These are phyloP conservation scores for Dexiosoma caninum DNA, from an alignment of 2,888 invertebrate genomes.

Conservation along the genomic window DNA sequence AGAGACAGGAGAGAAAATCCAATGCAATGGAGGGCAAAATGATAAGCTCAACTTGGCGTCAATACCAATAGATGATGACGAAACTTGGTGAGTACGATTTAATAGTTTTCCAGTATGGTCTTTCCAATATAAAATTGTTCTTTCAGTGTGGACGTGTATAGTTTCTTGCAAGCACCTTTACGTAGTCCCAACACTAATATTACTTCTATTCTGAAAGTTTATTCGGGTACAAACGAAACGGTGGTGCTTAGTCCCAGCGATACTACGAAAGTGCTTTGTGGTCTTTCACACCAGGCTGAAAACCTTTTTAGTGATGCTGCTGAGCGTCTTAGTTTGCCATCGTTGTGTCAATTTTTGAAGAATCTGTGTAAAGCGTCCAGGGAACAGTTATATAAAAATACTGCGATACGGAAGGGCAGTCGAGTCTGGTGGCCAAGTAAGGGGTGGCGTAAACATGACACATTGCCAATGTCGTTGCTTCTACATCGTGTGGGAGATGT, in stretches of 20 bases:
- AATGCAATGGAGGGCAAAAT: constrained; percentile 77
- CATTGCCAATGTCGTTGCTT: constrained; percentile 81
- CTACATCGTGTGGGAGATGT: constrained; percentile 92
- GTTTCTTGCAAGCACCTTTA: constrained; percentile 86
- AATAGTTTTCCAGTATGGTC: too few species aligned
- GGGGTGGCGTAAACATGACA: constrained; percentile 77
- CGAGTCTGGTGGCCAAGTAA: constrained; percentile 78
- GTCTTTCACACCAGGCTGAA: constrained; percentile 92
- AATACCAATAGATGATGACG: constrained; percentile 84
- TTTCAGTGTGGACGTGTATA: constrained; percentile 89
- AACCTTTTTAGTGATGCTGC: constrained; percentile 94
- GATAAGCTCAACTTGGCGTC: constrained; percentile 82
- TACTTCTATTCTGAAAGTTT: constrained; percentile 76
- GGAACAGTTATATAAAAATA: constrained; percentile 81
- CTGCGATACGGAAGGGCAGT: constrained; percentile 78
- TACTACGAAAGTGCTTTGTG: constrained; percentile 92
- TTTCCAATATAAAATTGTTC: background rate
- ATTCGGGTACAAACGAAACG: constrained; percentile 77
- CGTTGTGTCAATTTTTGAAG: constrained; percentile 88
- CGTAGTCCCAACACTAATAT: constrained; percentile 81
- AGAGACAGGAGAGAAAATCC: constrained; percentile 75
- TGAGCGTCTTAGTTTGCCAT: constrained; percentile 89
- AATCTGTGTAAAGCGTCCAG: constrained; percentile 92
- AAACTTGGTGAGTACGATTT: constrained; percentile 83
- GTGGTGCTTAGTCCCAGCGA: constrained; percentile 86